These are phyloP conservation scores for Sylvia borin DNA, from an alignment of 2,797 vertebrate species.

Conservation along the genomic window DNA sequence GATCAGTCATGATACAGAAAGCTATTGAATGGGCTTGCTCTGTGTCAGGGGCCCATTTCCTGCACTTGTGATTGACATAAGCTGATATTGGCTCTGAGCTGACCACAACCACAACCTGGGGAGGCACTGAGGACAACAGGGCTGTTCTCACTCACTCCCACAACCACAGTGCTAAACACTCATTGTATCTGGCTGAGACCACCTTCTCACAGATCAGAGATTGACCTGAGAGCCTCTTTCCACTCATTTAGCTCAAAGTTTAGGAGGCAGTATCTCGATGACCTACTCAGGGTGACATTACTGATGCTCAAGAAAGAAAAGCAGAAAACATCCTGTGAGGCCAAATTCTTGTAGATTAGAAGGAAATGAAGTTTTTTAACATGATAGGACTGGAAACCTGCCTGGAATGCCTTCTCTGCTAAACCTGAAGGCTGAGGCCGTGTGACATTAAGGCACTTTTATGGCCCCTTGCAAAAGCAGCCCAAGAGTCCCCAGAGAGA, in stretches of 20 bases:
- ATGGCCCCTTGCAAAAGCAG: not conserved
- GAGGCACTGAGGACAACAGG: not conserved
- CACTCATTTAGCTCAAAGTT: not conserved
- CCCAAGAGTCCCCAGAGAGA: not conserved
- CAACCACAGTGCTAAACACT: not conserved
- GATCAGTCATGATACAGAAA: not conserved
- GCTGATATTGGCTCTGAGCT: constrained; percentile 4
- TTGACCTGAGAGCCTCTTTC: not conserved
- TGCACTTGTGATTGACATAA: not conserved
- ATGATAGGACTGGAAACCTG: not conserved
- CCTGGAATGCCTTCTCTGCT: not conserved
- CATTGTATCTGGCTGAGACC: not conserved
- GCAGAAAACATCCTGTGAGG: not conserved
- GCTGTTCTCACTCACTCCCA: not conserved
- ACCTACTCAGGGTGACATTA: not conserved
- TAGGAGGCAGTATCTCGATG: not conserved
- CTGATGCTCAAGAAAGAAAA: not conserved
- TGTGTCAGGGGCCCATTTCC: constrained; percentile 28
- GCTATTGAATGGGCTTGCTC: not conserved
- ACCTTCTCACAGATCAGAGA: not conserved
- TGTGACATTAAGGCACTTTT: not conserved
- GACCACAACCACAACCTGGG: not conserved
- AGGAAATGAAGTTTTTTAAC: not conserved
- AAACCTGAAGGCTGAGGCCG: not conserved
- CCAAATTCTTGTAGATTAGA: fast-evolving